Base-by-base conservation (phyloP, 1,140 invertebrate species). In the Matsumurasca onukii region DNA sequence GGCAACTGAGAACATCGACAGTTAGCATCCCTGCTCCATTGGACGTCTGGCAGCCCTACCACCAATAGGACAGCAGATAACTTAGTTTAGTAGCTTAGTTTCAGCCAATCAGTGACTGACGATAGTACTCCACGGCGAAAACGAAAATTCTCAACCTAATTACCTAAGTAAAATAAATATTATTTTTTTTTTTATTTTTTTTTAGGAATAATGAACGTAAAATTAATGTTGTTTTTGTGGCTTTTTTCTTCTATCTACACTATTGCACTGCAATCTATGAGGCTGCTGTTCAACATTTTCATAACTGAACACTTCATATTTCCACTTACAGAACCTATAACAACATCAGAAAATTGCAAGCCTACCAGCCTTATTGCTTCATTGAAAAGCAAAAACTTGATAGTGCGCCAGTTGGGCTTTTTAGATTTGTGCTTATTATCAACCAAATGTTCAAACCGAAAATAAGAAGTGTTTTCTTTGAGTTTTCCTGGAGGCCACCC, bases 401-500 rank as follows among this genome's bases (percentile, higher is more conserved):
- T 91, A 34, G 82, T 90, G 52, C 88, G 88, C 74, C 86, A 89
- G 74, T 80, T 92, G 39, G 90, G 87, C 1, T 89, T 87, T 62
- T 79, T 87, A 34, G 90, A 91, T 77, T 79, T 92, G 2, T 82
- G 84, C 64, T 83, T 83, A 17, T 72, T 91, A 48, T 80, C 88
- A 5, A 81, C 84, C 72, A 86, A 82, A 66, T 85, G 86, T 55
- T 74, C 77, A 52, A 1, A 57, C 1, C 82, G 89, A 70, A 83
- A 90, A 69, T 69, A 77, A 45, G 75, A 84, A 63, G 80, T 92
- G 24, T 93, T 90, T 74, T 84, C 84, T 15, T 77, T 93, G 0
- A 92, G 90, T 63, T 85, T 88, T 75, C 91, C 91, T 57, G 88
- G 90, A 27, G 88, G 88, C 59, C 90, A 91, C 78, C 89, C 91